Evolutionary conservation across 2,797 vertebrate genomes (phyloP), one percentile per base, ranked within the genome.

Genomic region (Pangasius mekongensis): DNA sequence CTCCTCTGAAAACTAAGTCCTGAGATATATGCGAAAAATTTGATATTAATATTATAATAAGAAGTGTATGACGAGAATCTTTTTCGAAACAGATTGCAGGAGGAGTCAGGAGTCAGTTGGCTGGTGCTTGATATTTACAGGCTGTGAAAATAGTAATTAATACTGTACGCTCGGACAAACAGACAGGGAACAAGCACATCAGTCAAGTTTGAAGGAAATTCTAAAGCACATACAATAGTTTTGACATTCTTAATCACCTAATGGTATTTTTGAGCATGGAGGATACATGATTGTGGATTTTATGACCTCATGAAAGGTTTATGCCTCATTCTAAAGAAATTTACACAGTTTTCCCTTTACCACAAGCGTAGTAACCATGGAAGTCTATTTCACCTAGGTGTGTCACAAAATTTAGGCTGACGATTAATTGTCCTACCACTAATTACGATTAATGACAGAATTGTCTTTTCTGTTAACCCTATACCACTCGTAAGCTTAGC

Each of bases 1-100:
- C 96, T 99, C 92, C 96, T 99, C 94, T 99, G 96, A 97, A 87
- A 47, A 71, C 0, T 16, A 62, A 66, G 11, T 69, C 27, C 85
- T 66, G 82, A 71, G 16, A 89, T 86, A 76, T 67, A 69, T 36
- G 66, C n/a, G 33, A 3, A 3, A n/a, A 73, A 84, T 71, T 64
- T 47, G 20, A 64, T 85, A 33, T 83, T 80, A 86, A 89, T 90
- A 58, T 49, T 87, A 83, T 80, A 47, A 64, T 84, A 73, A 14
- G 52, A 85, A 86, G 83, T 90, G 62, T 86, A 47, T 64, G 14
- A 62, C 7, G 52, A 84, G 86, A 90, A 67, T 78, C 66, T 69
- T 86, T 86, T 60, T 88, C 85, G 87, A 80, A 90, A 66, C 39
- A 52, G 82, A 24, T 69, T 69, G 78, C 78, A 76, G 33, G 27